Evolutionary conservation across 1,140 invertebrate genomes (phyloP).

Genomic region (Hyles euphorbiae): DNA sequence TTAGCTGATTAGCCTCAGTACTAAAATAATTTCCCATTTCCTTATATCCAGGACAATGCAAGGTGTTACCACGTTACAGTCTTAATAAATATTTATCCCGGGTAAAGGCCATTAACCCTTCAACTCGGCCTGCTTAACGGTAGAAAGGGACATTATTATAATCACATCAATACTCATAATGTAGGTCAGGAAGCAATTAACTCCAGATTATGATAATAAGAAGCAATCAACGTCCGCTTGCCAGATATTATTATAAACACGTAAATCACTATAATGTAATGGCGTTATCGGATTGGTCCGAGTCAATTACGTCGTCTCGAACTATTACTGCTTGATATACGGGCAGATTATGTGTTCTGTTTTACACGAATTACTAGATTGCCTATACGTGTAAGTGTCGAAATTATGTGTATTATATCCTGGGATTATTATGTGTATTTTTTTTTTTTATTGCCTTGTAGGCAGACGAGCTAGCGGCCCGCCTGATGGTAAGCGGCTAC

Average conservation of each 20-base stretch:
- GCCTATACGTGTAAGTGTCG: background rate
- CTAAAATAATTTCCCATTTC: too few relatives aligned
- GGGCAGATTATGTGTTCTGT: slow-evolving; percentile 21
- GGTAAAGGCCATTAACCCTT: too few relatives aligned
- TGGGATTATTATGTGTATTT: background rate
- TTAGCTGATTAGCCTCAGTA: too few relatives aligned
- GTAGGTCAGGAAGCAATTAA: background rate
- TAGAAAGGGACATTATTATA: background rate
- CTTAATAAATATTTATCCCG: too few relatives aligned
- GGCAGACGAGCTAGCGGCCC: too few relatives aligned
- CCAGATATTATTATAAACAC: slow-evolving; percentile 17
- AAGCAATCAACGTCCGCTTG: slow-evolving; percentile 2
- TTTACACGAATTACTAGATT: slow-evolving; percentile 1
- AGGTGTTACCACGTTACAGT: too few relatives aligned
- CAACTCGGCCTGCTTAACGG: too few relatives aligned
- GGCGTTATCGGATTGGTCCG: slow-evolving; percentile 38
- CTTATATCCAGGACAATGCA: too few relatives aligned
- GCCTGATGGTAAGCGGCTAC: too few relatives aligned
- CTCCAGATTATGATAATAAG: slow-evolving; percentile 1
- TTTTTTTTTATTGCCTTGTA: too few relatives aligned
- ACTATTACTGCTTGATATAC: slow-evolving; percentile 52
- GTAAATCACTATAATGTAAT: slow-evolving; percentile 42
- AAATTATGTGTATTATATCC: background rate
- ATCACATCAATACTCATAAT: slow-evolving; percentile 1
- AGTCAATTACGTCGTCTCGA: slow-evolving; percentile 48